These are phyloP conservation scores for Acleris emargana DNA, from an alignment of 2,888 invertebrate species.

Conservation along the genomic window DNA sequence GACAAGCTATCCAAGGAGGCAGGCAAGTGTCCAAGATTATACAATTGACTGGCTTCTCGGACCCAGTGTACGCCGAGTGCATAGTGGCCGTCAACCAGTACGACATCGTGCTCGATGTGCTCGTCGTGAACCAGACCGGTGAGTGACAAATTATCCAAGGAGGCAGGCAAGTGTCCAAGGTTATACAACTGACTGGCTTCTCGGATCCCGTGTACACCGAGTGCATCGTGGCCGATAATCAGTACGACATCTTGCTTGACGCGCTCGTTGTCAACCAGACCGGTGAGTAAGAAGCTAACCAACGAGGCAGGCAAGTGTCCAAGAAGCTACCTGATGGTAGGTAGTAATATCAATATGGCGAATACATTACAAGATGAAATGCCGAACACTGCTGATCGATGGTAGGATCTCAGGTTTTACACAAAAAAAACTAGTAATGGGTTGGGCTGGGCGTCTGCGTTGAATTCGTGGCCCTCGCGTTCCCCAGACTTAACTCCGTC, in stretches of 20 bases:
- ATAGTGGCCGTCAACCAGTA: constrained; percentile 99
- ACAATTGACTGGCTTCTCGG: constrained; percentile 99
- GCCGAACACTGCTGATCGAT: too few species aligned
- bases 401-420: too few species aligned
- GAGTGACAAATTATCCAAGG: too few species aligned
- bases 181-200: constrained; percentile 98
- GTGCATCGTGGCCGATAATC: constrained; percentile 99
- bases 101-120: constrained; percentile 98
- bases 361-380: too few species aligned
- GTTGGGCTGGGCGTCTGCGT: too few species aligned
- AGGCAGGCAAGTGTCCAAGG: constrained; percentile 82
- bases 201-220: constrained; percentile 99
- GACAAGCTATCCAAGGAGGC: too few species aligned
- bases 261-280: constrained; percentile 99
- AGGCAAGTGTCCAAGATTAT: constrained; percentile 88
- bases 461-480: too few species aligned
- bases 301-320: constrained; percentile 66
- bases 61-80: constrained; percentile 99
- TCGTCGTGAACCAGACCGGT: constrained; percentile 99
- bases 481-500: too few species aligned
- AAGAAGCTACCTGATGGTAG: constrained; percentile 63
- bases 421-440: too few species aligned
- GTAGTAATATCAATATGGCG: too few species aligned
- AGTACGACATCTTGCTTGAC: constrained; percentile 99
- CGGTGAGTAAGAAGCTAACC: too few species aligned